Conservation (phyloP, 2,888 invertebrate species). For the Micoletzkya japonica region DNA sequence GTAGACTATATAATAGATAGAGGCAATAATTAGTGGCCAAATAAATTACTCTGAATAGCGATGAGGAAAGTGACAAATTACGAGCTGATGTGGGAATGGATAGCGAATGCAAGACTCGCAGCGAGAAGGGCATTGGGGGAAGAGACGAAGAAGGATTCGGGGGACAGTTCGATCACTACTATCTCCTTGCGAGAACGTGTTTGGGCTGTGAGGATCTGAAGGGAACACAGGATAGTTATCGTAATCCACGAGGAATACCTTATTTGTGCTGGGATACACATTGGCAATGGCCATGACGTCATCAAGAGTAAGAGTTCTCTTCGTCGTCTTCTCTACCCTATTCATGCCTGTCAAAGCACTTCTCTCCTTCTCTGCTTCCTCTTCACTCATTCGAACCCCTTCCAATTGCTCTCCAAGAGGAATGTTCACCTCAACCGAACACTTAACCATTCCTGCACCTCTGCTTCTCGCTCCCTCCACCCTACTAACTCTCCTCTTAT, state of each 20-base stretch:
- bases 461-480: not conserved
- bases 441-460: not conserved
- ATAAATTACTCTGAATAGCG: not conserved
- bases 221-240: not conserved
- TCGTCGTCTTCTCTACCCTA: constrained; percentile 25
- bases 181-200: constrained; percentile 45
- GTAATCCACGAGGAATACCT: not conserved
- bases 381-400: constrained; percentile 36
- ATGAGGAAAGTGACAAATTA: not conserved
- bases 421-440: constrained; percentile 19
- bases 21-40: not conserved
- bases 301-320: not conserved
- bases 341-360: constrained; percentile 41
- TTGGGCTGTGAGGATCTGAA: constrained; percentile 38
- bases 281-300: not conserved
- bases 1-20: too few relatives aligned
- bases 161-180: constrained; percentile 31
- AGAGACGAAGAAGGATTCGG: constrained; percentile 4
- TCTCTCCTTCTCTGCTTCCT: constrained; percentile 37
- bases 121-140: constrained; percentile 19
- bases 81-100: constrained; percentile 8
- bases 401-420: constrained; percentile 49
- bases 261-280: not conserved
- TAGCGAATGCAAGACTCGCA: constrained; percentile 12
- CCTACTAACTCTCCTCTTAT: too few relatives aligned